Percentiles rank a stretch among this genome's conserved stretches.
These are phyloP conservation scores for Chitala chitala DNA, from an alignment of 2,113 vertebrate genomes.

Conservation along the genomic window DNA sequence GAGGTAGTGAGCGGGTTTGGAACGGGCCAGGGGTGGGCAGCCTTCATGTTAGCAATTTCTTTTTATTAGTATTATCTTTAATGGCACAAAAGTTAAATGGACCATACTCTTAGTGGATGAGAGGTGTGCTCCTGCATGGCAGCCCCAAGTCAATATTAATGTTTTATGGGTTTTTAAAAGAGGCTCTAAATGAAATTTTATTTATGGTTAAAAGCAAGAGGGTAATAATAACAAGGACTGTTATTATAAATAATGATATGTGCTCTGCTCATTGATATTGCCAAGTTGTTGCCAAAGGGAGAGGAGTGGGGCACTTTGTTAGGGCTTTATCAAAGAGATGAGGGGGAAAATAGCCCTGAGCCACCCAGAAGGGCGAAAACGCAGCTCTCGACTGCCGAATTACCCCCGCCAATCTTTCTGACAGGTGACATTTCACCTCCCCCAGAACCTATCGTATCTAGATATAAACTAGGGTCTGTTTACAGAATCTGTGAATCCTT, in stretches of 20 bases:
- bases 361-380: not conserved
- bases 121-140: slow-evolving; percentile 46
- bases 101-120: slow-evolving; percentile 61
- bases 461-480: too few relatives aligned
- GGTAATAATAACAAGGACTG: slow-evolving; percentile 52
- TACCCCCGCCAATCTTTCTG: not conserved
- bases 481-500: not conserved
- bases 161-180: slow-evolving; percentile 60
- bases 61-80: slow-evolving; percentile 70
- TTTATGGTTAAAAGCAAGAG: slow-evolving; percentile 52
- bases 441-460: too few relatives aligned
- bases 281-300: not conserved
- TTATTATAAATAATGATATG: slow-evolving; percentile 43
- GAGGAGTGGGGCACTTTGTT: not conserved
- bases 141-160: slow-evolving; percentile 54
- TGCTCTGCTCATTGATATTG: slow-evolving; percentile 28
- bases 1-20: slow-evolving; percentile 34
- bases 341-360: not conserved
- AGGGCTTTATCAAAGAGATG: not conserved
- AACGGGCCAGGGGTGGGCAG: slow-evolving; percentile 33
- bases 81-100: slow-evolving; percentile 63
- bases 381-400: not conserved
- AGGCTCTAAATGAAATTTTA: slow-evolving; percentile 61
- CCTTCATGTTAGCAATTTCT: slow-evolving; percentile 54
- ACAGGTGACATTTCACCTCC: not conserved